Percentiles rank a stretch among this genome's conserved stretches.
Evolutionary conservation across 1,140 invertebrate species (phyloP).

Genomic region (Piezodorus guildinii): DNA sequence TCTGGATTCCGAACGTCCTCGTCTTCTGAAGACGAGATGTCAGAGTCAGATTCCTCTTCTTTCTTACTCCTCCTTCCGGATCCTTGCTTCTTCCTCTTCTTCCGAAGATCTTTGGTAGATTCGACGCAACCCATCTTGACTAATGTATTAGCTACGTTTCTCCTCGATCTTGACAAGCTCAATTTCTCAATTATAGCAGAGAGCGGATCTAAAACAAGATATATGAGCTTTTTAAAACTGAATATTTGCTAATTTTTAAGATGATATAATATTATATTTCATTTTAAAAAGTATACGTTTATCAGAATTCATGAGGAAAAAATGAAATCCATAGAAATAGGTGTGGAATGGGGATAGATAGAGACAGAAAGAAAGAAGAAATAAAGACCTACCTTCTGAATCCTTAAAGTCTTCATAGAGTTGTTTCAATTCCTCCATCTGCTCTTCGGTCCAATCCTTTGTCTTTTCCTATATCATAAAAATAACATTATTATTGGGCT

Average conservation of each 20-base stretch:
- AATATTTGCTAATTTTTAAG: too few species aligned
- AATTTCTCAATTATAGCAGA: background rate
- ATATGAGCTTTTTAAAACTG: too few species aligned
- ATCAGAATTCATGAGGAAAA: too few species aligned
- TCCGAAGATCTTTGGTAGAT: background rate
- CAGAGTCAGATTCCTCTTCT: background rate
- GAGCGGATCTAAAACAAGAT: background rate
- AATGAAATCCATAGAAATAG: too few species aligned
- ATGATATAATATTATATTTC: too few species aligned
- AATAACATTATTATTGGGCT: too few species aligned
- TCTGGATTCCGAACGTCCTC: background rate
- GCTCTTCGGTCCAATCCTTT: conserved; percentile 17
- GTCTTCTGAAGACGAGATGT: background rate
- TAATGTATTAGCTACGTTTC: background rate
- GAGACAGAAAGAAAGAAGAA: too few species aligned
- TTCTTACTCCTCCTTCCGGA: background rate
- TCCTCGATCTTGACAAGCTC: background rate
- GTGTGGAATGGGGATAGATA: too few species aligned
- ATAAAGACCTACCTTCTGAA: conserved; percentile 19
- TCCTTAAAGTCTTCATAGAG: conserved; percentile 18
- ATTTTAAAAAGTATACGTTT: too few species aligned
- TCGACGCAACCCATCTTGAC: background rate
- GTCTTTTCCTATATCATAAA: conserved; percentile 17
- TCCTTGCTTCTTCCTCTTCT: background rate
- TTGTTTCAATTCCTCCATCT: conserved; percentile 18